Conservation (phyloP, 2,113 vertebrate species). For the Ammodytes marinus region DNA sequence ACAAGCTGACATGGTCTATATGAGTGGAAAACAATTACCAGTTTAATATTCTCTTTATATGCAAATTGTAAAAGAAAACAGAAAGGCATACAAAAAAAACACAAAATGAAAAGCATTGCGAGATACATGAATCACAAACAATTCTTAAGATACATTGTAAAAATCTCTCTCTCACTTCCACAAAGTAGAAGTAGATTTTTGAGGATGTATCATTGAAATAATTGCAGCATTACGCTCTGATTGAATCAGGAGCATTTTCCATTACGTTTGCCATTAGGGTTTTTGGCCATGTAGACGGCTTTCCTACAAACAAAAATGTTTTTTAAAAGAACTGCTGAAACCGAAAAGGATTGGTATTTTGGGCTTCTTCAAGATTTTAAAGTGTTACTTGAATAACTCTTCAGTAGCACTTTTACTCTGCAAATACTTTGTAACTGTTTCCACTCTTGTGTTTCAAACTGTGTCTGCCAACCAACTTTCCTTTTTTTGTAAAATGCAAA, state of each 20-base stretch:
- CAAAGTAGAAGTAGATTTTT: not conserved
- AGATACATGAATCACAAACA: too few species aligned
- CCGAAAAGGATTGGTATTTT: not conserved
- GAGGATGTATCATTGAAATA: not conserved
- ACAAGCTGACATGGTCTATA: not conserved
- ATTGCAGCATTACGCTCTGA: not conserved
- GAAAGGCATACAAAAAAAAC: too few species aligned
- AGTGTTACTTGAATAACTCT: too few species aligned
- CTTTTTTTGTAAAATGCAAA: not conserved
- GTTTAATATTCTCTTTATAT: not conserved
- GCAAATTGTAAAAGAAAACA: too few species aligned
- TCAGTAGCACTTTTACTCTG: too few species aligned
- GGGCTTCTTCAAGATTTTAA: not conserved
- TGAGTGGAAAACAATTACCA: not conserved
- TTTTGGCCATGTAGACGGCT: not conserved
- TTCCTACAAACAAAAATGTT: not conserved
- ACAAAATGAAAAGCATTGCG: too few species aligned
- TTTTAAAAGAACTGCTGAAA: not conserved
- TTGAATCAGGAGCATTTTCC: not conserved
- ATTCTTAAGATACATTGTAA: not conserved
- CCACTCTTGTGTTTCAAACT: not conserved
- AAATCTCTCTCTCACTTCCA: not conserved
- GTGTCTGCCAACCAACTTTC: not conserved
- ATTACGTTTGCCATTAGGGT: not conserved
- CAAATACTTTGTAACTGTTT: not conserved